A percentile compares a stretch with the other conserved stretches of the same genome.
Conservation (phyloP, 1,140 invertebrate genomes). For the Drosophila subpulchrella region DNA sequence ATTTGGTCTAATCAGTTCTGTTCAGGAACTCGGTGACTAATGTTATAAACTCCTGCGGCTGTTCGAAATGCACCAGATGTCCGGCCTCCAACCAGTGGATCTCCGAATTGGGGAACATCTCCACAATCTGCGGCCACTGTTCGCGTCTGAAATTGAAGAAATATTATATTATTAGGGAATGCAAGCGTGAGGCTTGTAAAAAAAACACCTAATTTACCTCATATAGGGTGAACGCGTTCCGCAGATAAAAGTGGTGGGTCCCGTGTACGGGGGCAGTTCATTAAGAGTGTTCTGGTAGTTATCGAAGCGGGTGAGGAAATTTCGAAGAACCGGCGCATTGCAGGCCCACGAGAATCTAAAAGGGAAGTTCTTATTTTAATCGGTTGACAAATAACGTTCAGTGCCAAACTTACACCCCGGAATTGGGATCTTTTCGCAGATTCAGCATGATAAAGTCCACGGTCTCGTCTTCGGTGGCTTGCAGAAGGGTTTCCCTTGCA, state of each 20-base stretch:
- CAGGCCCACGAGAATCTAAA: conserved; percentile 81
- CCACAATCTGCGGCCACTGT: conserved; percentile 89
- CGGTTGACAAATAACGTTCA: fast-evolving
- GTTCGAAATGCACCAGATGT: conserved; percentile 97
- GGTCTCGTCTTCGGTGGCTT: conserved; percentile 83
- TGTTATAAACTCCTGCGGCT: conserved; percentile 90
- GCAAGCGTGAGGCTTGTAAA: neutral
- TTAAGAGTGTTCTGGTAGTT: conserved; percentile 86
- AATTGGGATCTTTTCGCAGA: conserved; percentile 65
- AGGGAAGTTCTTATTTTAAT: too few relatives aligned
- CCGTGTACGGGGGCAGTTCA: conserved; percentile 86
- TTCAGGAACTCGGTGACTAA: conserved; percentile 87
- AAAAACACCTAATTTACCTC: conserved; percentile 85
- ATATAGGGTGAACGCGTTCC: conserved; percentile 93
- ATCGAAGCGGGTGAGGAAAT: conserved; percentile 88
- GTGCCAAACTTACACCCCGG: conserved; percentile 53
- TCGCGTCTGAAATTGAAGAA: conserved; percentile 85
- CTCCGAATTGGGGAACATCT: conserved; percentile 91
- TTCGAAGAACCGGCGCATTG: conserved; percentile 88
- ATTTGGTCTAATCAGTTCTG: neutral
- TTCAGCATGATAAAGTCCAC: conserved; percentile 86
- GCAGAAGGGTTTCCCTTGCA: conserved; percentile 86
- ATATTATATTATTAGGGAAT: conserved; percentile 46
- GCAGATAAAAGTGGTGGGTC: conserved; percentile 92
- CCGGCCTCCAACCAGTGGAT: conserved; percentile 91